phyloP scores from a whole-genome alignment of 2,113 vertebrate genomes.

The Rousettus leschenaultii region DNA sequence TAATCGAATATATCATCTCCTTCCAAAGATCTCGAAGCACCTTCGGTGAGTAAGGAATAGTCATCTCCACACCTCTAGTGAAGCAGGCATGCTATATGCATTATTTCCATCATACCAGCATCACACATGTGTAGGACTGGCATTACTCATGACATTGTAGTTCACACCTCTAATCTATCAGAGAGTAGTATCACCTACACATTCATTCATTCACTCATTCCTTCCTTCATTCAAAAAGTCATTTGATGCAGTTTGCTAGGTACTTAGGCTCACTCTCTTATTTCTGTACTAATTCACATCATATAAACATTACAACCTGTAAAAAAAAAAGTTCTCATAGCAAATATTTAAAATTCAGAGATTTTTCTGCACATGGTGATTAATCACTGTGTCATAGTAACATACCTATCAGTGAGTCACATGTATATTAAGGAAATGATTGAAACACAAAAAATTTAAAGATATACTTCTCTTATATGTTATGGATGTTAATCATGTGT shows the following conservation, averaged over 20 bases:
- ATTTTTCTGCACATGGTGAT: not conserved
- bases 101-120: not conserved
- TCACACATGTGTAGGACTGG: not conserved
- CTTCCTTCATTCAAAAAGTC: not conserved
- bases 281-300: not conserved
- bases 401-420: not conserved
- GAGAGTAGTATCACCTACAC: not conserved
- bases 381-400: slow-evolving; percentile 1
- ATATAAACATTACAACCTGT: not conserved
- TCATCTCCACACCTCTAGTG: not conserved
- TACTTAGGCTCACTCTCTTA: not conserved
- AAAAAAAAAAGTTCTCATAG: not conserved
- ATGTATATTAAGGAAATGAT: not conserved
- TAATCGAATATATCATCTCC: not conserved
- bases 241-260: not conserved
- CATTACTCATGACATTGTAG: not conserved
- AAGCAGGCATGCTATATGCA: not conserved
- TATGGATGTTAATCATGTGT: not conserved
- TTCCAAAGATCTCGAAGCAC: not conserved
- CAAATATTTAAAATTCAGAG: slow-evolving; percentile 2
- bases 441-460: not conserved
- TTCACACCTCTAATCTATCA: not conserved
- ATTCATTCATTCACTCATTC: not conserved
- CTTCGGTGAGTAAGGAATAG: not conserved
- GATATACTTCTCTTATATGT: not conserved